These are phyloP conservation scores for Drosophila multiciliata DNA, from an alignment of 2,888 invertebrate species.

Conservation along the genomic window DNA sequence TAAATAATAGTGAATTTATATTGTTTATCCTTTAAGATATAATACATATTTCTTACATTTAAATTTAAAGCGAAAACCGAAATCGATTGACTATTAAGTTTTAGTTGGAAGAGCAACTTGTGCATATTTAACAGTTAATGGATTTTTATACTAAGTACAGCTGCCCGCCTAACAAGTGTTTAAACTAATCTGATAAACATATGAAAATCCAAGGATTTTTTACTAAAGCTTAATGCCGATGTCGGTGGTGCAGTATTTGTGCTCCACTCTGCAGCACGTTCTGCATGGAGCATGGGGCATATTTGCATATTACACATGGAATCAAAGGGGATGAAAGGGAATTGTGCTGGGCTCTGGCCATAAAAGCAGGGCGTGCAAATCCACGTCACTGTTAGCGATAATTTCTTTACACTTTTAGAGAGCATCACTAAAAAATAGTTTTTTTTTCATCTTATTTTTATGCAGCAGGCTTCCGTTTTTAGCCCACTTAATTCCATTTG, in stretches of 20 bases:
- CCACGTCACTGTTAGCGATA: slow-evolving; percentile 49
- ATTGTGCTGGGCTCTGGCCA: slow-evolving; percentile 41
- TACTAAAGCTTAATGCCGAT: not conserved
- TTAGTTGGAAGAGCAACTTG: not conserved
- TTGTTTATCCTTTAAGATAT: not conserved
- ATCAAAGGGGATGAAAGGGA: slow-evolving; percentile 34
- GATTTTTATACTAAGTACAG: not conserved
- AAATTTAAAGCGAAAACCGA: not conserved
- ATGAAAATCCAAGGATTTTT: not conserved
- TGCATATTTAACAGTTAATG: not conserved
- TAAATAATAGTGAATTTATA: too few relatives aligned
- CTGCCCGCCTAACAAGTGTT: not conserved
- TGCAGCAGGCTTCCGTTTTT: slow-evolving; percentile 65
- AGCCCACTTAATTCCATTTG: slow-evolving; percentile 75
- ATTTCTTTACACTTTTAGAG: slow-evolving; percentile 59
- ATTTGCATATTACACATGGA: slow-evolving; percentile 43
- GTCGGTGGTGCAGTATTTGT: not conserved
- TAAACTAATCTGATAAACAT: not conserved
- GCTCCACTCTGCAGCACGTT: not conserved
- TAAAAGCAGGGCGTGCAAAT: slow-evolving; percentile 37
- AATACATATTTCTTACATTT: not conserved
- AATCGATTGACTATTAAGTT: not conserved
- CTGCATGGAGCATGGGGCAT: not conserved
- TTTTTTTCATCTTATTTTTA: slow-evolving; percentile 45
- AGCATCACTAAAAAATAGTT: slow-evolving; percentile 33